phyloP scores from a whole-genome alignment of 1,140 invertebrate species.

The Plodia interpunctella region DNA sequence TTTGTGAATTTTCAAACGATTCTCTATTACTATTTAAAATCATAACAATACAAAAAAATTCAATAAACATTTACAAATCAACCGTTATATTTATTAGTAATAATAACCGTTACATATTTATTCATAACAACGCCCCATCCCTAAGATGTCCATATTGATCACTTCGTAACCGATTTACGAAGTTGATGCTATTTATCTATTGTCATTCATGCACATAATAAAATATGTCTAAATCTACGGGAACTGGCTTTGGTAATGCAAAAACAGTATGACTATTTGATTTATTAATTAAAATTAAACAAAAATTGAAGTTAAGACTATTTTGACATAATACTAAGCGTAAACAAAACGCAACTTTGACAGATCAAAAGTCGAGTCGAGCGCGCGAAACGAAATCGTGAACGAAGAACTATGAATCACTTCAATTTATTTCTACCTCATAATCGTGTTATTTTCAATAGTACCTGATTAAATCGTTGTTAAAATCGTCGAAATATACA shows the following conservation, averaged over 20 bases:
- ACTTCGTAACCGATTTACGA: neutral
- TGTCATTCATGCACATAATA: constrained; percentile 28
- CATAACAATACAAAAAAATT: neutral
- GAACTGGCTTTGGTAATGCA: too few species aligned
- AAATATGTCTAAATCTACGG: neutral
- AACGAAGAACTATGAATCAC: constrained; percentile 15
- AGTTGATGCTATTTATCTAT: constrained; percentile 21
- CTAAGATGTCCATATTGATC: constrained; percentile 28
- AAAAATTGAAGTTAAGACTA: neutral
- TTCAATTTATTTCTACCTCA: constrained; percentile 14
- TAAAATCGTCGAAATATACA: neutral
- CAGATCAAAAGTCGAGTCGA: neutral
- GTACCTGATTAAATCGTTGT: neutral
- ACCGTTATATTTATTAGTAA: constrained; percentile 4
- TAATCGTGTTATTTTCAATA: neutral
- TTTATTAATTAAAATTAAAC: neutral
- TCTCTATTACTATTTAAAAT: too few species aligned
- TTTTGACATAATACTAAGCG: too few species aligned
- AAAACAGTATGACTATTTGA: too few species aligned
- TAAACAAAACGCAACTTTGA: neutral
- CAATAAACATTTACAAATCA: neutral
- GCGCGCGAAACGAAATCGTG: constrained; percentile 16
- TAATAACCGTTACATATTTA: constrained; percentile 21
- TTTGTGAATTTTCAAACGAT: neutral
- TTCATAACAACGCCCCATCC: constrained; percentile 21